These are phyloP conservation scores for Sander vitreus DNA, from an alignment of 2,113 vertebrate species.

Conservation along the genomic window DNA sequence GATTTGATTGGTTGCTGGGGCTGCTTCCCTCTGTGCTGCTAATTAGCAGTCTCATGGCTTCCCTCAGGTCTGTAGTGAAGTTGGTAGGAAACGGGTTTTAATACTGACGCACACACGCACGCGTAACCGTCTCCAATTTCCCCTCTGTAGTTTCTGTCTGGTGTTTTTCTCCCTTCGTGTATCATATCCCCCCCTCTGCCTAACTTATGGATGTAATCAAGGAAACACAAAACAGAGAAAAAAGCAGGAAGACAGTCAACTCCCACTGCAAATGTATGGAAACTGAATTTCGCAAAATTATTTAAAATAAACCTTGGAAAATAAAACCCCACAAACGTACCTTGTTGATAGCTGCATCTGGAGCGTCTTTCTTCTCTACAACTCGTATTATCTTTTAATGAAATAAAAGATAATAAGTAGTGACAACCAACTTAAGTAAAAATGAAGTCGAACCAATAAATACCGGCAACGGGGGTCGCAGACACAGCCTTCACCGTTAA, in stretches of 20 bases:
- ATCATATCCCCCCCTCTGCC: slow-evolving; percentile 11
- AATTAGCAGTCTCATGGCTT: slow-evolving; percentile 74
- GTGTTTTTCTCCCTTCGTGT: slow-evolving; percentile 10
- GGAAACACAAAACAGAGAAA: slow-evolving; percentile 15
- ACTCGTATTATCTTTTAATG: too few species aligned
- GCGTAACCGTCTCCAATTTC: slow-evolving; percentile 15
- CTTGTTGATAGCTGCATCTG: neutral
- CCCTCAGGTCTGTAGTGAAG: slow-evolving; percentile 66
- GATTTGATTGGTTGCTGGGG: slow-evolving; percentile 68
- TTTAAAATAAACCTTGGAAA: neutral
- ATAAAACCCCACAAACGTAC: neutral
- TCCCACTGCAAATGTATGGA: slow-evolving; percentile 10
- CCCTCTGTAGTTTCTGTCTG: slow-evolving; percentile 16
- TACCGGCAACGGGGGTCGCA: too few species aligned
- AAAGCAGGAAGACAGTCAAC: slow-evolving; percentile 11
- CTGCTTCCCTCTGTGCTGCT: slow-evolving; percentile 70
- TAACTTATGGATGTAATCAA: slow-evolving; percentile 44
- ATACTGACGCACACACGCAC: slow-evolving; percentile 18
- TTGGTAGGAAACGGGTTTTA: slow-evolving; percentile 62
- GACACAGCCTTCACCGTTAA: too few species aligned
- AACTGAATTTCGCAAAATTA: neutral
- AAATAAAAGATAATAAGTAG: too few species aligned
- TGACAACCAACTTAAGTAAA: too few species aligned
- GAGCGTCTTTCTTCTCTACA: neutral
- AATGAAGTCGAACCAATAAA: too few species aligned